Base-by-base conservation (phyloP, 2,888 invertebrate species). In the Eilema caniola region DNA sequence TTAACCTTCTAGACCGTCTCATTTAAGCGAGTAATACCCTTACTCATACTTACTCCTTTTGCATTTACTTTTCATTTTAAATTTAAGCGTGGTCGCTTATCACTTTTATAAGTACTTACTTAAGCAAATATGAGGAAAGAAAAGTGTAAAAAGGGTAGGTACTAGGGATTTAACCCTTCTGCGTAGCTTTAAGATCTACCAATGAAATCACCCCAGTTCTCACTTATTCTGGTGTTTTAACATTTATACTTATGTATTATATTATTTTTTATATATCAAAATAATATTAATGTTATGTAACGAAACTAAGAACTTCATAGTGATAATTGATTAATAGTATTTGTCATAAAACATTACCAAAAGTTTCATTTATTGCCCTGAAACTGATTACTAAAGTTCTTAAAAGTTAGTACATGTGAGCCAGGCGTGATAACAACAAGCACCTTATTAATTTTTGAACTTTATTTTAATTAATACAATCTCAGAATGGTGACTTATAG, bases 1-100 rank as follows among this genome's bases (percentile, higher is more conserved):
- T 83, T 82, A 53, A 53, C 77, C 76, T 79, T 75, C 62, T 28
- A 70, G 74, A 72, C 73, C 37, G 69, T 67, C 67, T 75, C 70
- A 73, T 76, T 76, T 72, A 72, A 67, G 71, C 69, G 66, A 77
- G 60, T 47, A 72, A 62, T 4, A 23, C 7, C 31, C 14, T 31
- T 28, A 62, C 67, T 31, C 62, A 62, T 11, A 31, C 53, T 20
- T 60, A 67, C 23, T 8, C n/a, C n/a, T 53, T 53, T 53, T n/a
- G 53, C 53, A 53, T 53, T 20, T 53, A n/a, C 53, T n/a, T 53
- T 53, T 53, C 8, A 53, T 53, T 53, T 53, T 53, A 2, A 53
- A 20, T 53, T 53, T 53, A 8, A 53, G n/a, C n/a, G 53, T 53
- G n/a, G 20, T n/a, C 8, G 10, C n/a, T 53, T n/a, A 53, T 53